Conservation (phyloP, 2,113 vertebrate species). For the Nicator chloris region DNA sequence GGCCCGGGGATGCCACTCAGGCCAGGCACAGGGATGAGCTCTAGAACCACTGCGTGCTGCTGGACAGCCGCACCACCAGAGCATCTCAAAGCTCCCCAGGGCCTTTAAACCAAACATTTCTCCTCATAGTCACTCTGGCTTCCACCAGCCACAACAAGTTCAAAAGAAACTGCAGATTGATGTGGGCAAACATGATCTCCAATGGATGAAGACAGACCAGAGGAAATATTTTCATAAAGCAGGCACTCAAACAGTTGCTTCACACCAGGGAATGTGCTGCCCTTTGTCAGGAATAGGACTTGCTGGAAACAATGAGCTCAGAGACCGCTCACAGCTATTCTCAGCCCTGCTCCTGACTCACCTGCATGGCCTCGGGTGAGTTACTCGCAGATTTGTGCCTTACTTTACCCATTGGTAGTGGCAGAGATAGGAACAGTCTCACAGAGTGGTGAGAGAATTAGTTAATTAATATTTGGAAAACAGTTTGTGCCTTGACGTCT, state of each 20-base stretch:
- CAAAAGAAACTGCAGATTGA: background rate
- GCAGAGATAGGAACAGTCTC: conserved; percentile 49
- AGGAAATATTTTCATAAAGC: background rate
- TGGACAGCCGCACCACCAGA: background rate
- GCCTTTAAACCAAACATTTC: background rate
- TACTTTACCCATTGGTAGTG: background rate
- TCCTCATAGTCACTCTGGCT: background rate
- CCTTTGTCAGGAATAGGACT: background rate
- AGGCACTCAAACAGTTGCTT: too few relatives aligned
- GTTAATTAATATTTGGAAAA: conserved; percentile 63
- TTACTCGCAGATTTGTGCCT: conserved; percentile 8
- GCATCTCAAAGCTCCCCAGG: background rate
- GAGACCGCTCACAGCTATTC: background rate
- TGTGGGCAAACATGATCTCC: background rate
- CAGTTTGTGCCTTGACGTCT: conserved; percentile 49
- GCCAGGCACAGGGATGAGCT: background rate
- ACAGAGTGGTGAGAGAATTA: background rate
- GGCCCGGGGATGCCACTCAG: background rate
- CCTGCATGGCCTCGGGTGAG: background rate
- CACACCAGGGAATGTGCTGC: background rate
- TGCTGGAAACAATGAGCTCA: conserved; percentile 11
- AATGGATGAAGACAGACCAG: background rate
- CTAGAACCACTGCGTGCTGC: background rate
- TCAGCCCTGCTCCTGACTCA: conserved; percentile 24
- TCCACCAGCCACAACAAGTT: background rate